These are phyloP conservation scores for Eidolon helvum DNA, from an alignment of 2,113 vertebrate species.

Conservation along the genomic window DNA sequence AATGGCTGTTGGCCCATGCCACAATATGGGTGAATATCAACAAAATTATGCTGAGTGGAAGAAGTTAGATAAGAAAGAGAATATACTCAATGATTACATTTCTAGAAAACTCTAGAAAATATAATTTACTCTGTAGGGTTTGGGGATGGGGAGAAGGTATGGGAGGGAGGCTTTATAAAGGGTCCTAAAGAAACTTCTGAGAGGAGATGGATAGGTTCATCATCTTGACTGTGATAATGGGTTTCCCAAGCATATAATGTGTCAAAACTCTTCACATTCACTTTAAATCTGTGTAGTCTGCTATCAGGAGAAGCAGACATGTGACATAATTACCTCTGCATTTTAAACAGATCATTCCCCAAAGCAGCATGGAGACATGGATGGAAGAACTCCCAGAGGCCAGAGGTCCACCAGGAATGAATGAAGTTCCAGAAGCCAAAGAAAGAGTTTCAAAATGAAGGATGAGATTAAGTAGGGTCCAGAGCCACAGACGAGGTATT, in stretches of 20 bases:
- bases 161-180: not conserved
- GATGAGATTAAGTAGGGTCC: no score
- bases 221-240: not conserved
- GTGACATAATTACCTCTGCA: not conserved
- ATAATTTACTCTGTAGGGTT: not conserved
- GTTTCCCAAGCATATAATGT: not conserved
- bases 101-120: conserved; percentile 6
- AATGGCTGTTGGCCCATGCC: not conserved
- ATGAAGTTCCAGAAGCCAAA: not conserved
- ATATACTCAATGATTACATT: not conserved
- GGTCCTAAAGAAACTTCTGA: not conserved
- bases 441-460: not conserved
- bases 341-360: not conserved
- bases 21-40: not conserved
- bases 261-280: not conserved
- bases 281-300: not conserved
- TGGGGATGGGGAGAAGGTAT: not conserved
- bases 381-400: not conserved
- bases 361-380: not conserved
- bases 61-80: not conserved
- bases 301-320: not conserved
- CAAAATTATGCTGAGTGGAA: not conserved
- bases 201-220: not conserved
- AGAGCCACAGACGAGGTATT: not conserved
- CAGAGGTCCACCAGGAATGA: not conserved